Percentiles rank a stretch among this genome's conserved stretches.
Conservation (phyloP, 2,888 invertebrate genomes). For the Stegophylla sp. region DNA sequence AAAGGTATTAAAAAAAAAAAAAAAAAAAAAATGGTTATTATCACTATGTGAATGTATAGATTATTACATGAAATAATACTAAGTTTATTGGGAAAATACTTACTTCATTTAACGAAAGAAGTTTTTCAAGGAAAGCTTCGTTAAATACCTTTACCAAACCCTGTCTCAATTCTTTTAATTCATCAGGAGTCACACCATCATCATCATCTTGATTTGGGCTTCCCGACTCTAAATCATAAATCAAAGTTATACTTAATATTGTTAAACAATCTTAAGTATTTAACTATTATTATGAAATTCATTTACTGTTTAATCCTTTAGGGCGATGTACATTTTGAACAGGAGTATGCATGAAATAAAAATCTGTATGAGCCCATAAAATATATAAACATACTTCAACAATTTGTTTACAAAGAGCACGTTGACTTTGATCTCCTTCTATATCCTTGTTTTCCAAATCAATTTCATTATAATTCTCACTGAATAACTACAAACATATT, state of each 20-base stretch:
- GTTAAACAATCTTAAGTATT: not conserved
- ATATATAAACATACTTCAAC: constrained; percentile 77
- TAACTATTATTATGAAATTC: not conserved
- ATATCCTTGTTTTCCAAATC: constrained; percentile 68
- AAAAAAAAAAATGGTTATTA: too few species aligned
- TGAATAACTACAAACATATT: constrained; percentile 32
- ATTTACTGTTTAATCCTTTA: constrained; percentile 48
- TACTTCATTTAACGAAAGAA: constrained; percentile 74
- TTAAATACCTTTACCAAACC: constrained; percentile 77
- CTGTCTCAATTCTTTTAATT: constrained; percentile 74
- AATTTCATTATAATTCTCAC: constrained; percentile 66
- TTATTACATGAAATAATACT: too few species aligned
- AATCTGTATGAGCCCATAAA: constrained; percentile 79
- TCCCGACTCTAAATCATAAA: constrained; percentile 66
- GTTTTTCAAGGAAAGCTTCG: constrained; percentile 78
- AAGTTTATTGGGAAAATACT: too few species aligned
- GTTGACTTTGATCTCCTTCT: constrained; percentile 70
- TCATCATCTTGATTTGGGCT: constrained; percentile 36
- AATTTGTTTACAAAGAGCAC: constrained; percentile 67
- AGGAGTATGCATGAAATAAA: constrained; percentile 65
- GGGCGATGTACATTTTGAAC: constrained; percentile 45
- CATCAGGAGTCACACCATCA: constrained; percentile 68
- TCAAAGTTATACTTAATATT: constrained; percentile 65
- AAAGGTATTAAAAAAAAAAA: too few species aligned
- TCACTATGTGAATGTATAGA: too few species aligned